Base-by-base conservation (phyloP, 2,113 vertebrate genomes). In the Nycticebus coucang region DNA sequence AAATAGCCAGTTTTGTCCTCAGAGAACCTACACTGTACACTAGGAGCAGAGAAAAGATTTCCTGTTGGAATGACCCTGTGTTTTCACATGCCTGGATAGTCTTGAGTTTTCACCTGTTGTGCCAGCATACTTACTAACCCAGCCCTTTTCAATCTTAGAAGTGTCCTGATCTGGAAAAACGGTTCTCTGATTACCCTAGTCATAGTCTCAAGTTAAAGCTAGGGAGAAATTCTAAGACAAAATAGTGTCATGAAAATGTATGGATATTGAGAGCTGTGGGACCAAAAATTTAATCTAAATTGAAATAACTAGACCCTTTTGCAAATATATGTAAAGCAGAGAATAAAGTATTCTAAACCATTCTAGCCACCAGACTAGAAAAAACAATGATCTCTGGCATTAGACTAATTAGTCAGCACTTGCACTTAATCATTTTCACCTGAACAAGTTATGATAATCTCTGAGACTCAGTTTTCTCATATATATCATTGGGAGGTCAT, bases 221-320 rank as follows among this genome's bases (percentile, higher is more conserved):
- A 53, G 3, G 28, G 60, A 75, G 28, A 74, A 69, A 78, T 4
- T 41, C 62, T 10, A n/a, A 87, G 69, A 68, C 50, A 94, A 92
- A 93, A 5, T 12, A n/a, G 6, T n/a, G 6, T 53, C 22, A 41
- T 83, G 21, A 84, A 79, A 93, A 90, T 2, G 2, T 28, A 45
- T 12, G 35, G 13, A 17, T 62, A 84, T 79, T 78, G n/a, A 78
- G 7, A 60, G 1, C 64, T 74, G 7, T n/a, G 77, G 30, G 7
- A 3, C 11, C 7, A 5, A 93, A 28, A 82, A 2, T 4, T 79
- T 11, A 66, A 33, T 37, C 15, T 82, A 68, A 87, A 37, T 2
- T 81, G 37, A 91, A 95, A 71, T 66, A 69, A 80, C n/a, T 10
- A 92, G 41, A 28, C 78, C 69, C 1, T 62, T 92, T 81, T 62